These are phyloP conservation scores for Etheostoma cragini DNA, from an alignment of 2,113 vertebrate species.

Conservation along the genomic window DNA sequence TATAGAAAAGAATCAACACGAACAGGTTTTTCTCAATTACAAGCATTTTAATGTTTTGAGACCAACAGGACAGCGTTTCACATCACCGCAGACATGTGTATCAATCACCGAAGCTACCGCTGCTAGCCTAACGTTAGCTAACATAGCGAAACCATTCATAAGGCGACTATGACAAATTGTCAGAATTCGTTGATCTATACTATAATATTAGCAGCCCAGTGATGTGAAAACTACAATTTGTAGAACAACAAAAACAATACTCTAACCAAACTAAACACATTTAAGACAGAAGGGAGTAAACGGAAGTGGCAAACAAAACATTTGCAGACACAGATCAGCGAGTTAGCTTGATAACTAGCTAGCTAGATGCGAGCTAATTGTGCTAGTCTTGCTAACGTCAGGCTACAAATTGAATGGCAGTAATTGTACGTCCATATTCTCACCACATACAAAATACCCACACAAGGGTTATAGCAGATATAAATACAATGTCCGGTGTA, in stretches of 20 bases:
- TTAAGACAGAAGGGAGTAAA: constrained; percentile 26
- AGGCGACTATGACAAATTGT: constrained; percentile 6
- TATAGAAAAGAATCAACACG: accelerated
- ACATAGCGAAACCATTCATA: constrained; percentile 69
- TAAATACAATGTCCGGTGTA: accelerated
- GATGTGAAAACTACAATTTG: accelerated
- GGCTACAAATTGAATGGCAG: constrained; percentile 32
- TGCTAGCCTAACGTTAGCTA: constrained; percentile 59
- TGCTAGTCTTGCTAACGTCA: constrained; percentile 64
- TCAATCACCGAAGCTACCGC: constrained; percentile 25
- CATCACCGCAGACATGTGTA: constrained; percentile 45
- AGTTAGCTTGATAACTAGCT: constrained; percentile 52
- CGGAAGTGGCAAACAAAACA: constrained; percentile 73
- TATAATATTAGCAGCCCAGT: not conserved
- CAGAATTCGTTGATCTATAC: not conserved
- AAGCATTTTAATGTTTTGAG: too few species aligned
- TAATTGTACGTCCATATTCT: not conserved
- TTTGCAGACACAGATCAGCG: constrained; percentile 31
- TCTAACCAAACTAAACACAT: not conserved
- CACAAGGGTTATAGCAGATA: accelerated
- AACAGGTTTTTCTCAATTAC: accelerated
- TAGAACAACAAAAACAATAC: accelerated
- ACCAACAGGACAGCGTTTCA: not conserved
- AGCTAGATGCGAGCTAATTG: constrained; percentile 52
- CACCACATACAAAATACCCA: not conserved